Evolutionary conservation across 1,140 invertebrate species (phyloP).

Genomic region (Elymnias hypermnestra): DNA sequence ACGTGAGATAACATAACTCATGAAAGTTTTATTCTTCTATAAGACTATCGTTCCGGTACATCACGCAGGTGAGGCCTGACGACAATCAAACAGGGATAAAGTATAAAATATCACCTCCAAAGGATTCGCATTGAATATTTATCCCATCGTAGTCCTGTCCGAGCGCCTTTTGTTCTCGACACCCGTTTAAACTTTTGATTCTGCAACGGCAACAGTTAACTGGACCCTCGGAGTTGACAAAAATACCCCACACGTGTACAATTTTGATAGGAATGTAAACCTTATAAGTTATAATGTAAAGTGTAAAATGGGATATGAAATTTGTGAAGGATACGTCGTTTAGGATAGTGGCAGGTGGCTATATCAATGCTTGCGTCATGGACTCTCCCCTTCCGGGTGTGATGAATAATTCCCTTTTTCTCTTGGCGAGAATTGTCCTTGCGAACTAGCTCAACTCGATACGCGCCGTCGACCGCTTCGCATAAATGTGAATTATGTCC

Average conservation of each 20-base stretch:
- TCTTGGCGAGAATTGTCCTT: slow-evolving; percentile 68
- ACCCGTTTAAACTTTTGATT: slow-evolving; percentile 76
- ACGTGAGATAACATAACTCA: slow-evolving; percentile 21
- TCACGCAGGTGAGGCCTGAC: slow-evolving; percentile 60
- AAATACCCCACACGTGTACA: slow-evolving; percentile 27
- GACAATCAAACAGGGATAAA: slow-evolving; percentile 57
- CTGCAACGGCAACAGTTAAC: slow-evolving; percentile 71
- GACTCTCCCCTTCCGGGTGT: slow-evolving; percentile 74
- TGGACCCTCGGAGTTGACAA: slow-evolving; percentile 62
- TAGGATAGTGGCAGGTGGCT: slow-evolving; percentile 42
- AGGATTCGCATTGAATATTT: slow-evolving; percentile 75
- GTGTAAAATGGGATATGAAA: slow-evolving; percentile 10
- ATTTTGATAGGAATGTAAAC: slow-evolving; percentile 18
- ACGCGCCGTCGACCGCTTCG: slow-evolving; percentile 60
- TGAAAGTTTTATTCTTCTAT: slow-evolving; percentile 24
- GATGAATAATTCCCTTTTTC: slow-evolving; percentile 75
- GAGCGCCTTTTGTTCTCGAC: slow-evolving; percentile 67
- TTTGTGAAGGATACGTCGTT: slow-evolving; percentile 31
- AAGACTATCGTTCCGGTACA: slow-evolving; percentile 37
- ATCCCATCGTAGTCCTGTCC: slow-evolving; percentile 62
- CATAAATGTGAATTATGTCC: slow-evolving; percentile 69
- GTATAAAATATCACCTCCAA: slow-evolving; percentile 71
- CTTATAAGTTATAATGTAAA: slow-evolving; percentile 19
- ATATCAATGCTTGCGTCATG: slow-evolving; percentile 71
- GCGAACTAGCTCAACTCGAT: slow-evolving; percentile 66